These are phyloP conservation scores for Adoxophyes honmai DNA, from an alignment of 1,140 invertebrate genomes.

Conservation along the genomic window DNA sequence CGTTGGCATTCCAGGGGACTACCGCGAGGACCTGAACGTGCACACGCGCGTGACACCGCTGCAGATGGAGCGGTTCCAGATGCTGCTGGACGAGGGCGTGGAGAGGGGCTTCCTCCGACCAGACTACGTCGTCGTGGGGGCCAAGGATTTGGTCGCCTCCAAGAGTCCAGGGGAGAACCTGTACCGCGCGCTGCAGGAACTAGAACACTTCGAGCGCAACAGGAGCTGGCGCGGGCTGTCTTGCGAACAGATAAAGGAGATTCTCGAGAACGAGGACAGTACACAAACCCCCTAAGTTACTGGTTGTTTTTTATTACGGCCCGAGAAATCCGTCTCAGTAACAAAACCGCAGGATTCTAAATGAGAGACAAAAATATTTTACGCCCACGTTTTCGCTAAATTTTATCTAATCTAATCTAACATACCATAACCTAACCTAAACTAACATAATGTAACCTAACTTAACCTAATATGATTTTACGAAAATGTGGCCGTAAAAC, in stretches of 20 bases:
- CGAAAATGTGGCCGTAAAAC: no score
- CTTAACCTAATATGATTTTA: no score
- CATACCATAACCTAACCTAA: no score
- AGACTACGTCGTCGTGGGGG: slow-evolving; percentile 45
- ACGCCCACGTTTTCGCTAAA: no score
- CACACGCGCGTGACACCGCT: slow-evolving; percentile 39
- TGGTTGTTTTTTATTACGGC: no score
- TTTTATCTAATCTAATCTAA: no score
- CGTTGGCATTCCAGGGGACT: slow-evolving; percentile 57
- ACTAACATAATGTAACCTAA: no score
- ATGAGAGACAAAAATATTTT: no score
- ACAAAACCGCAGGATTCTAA: no score
- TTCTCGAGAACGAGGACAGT: slow-evolving; percentile 13
- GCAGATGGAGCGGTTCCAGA: slow-evolving; percentile 36
- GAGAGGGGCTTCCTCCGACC: slow-evolving; percentile 37
- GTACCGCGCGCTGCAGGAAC: slow-evolving; percentile 36
- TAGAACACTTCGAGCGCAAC: slow-evolving; percentile 41
- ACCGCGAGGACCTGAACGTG: slow-evolving; percentile 39
- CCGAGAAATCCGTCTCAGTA: no score
- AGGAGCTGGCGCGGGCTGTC: slow-evolving; percentile 29
- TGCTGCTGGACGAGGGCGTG: slow-evolving; percentile 48
- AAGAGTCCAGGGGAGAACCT: no score
- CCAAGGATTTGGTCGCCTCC: slow-evolving; percentile 35
- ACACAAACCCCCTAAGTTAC: no score
- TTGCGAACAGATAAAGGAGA: slow-evolving; percentile 45